These are phyloP conservation scores for Troilus luridus DNA, from an alignment of 2,888 invertebrate species.

Conservation along the genomic window DNA sequence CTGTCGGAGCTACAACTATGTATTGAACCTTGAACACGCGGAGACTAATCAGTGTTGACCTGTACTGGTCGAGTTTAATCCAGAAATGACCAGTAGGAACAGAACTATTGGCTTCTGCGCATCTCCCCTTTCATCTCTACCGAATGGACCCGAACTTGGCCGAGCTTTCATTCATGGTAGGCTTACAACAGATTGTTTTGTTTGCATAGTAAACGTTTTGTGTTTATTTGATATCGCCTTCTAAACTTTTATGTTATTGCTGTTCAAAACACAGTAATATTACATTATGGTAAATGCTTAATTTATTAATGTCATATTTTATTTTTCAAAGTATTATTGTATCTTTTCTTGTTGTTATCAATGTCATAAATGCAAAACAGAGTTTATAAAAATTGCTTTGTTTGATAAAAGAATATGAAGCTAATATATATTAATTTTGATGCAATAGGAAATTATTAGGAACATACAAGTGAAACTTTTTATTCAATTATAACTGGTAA, in stretches of 20 bases:
- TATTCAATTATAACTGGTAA: not conserved
- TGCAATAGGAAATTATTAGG: not conserved
- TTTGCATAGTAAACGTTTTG: not conserved
- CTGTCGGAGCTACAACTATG: no score
- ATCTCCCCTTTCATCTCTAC: not conserved
- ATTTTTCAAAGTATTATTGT: not conserved
- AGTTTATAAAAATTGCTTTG: not conserved
- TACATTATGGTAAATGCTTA: not conserved
- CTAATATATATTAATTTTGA: not conserved
- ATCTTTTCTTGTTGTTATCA: not conserved
- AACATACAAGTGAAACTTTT: not conserved
- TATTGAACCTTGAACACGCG: no score
- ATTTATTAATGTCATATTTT: not conserved
- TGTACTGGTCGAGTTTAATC: no score
- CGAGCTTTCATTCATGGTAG: constrained; percentile 12
- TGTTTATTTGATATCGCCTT: not conserved
- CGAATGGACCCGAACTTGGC: not conserved
- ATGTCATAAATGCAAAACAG: not conserved
- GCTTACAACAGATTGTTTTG: constrained; percentile 32
- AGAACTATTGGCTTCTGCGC: not conserved
- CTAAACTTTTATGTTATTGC: not conserved
- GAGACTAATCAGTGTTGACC: no score
- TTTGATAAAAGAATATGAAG: not conserved
- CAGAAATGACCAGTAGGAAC: no score
- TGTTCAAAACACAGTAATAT: not conserved